Conservation (phyloP, 1,140 invertebrate species). For the Cephus cinctus region DNA sequence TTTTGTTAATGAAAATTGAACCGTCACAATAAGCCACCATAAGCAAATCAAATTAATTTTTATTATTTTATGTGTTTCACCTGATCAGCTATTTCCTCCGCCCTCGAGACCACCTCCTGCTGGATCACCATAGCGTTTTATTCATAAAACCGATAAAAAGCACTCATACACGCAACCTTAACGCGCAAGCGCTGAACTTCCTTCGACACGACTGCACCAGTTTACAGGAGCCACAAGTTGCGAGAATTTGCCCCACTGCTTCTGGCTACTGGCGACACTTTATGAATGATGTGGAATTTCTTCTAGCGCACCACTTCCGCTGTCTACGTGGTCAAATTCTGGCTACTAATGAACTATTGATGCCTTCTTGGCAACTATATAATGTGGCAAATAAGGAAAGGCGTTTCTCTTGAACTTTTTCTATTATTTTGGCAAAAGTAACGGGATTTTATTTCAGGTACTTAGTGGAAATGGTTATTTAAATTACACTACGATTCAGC, state of each 20-base stretch:
- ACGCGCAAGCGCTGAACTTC: constrained; percentile 33
- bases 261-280: too few relatives aligned
- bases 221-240: neutral
- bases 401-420: too few relatives aligned
- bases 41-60: constrained; percentile 17
- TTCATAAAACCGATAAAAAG: constrained; percentile 46
- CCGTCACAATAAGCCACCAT: constrained; percentile 16
- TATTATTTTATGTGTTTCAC: constrained; percentile 59
- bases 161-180: constrained; percentile 34
- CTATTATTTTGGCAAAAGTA: too few relatives aligned
- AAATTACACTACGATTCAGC: too few relatives aligned
- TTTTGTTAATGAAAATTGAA: constrained; percentile 36
- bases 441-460: too few relatives aligned
- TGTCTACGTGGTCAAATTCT: constrained; percentile 31
- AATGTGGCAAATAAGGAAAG: too few relatives aligned
- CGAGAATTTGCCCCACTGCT: too few relatives aligned
- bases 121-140: constrained; percentile 74
- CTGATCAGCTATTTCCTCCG: constrained; percentile 94
- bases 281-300: constrained; percentile 28
- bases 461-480: too few relatives aligned
- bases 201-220: constrained; percentile 23
- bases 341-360: too few relatives aligned
- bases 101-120: constrained; percentile 85
- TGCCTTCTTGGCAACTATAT: too few relatives aligned
- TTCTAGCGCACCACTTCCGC: constrained; percentile 25